Evolutionary conservation across 2,888 invertebrate genomes (phyloP).

Genomic region (Clanis bilineata): DNA sequence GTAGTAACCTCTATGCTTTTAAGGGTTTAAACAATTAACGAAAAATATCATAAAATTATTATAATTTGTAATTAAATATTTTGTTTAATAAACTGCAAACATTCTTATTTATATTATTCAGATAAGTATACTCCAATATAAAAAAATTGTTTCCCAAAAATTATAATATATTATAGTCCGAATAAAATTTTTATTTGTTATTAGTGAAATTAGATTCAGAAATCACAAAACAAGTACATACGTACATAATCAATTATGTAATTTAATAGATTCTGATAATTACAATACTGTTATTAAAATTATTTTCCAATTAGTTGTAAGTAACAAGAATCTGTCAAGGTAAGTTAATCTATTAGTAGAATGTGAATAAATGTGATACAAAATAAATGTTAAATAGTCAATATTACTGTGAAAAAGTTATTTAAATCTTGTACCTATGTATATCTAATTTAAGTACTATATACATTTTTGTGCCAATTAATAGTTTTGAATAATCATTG

Average conservation of each 20-base stretch:
- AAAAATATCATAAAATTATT: not conserved
- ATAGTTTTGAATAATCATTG: conserved; percentile 38
- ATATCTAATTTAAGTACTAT: conserved; percentile 33
- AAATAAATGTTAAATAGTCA: conserved; percentile 40
- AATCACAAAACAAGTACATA: not conserved
- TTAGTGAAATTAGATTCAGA: not conserved
- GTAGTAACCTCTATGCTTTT: too few relatives aligned
- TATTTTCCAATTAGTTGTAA: not conserved
- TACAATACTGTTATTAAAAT: not conserved
- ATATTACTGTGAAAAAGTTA: conserved; percentile 21
- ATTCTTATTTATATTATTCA: not conserved
- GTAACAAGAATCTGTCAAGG: not conserved
- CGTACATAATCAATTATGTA: not conserved
- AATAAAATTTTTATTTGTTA: not conserved
- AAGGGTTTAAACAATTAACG: not conserved
- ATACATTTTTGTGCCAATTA: conserved; percentile 55
- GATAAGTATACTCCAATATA: not conserved
- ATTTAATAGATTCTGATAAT: not conserved
- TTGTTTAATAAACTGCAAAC: not conserved
- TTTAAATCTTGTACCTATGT: conserved; percentile 34
- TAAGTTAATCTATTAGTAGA: not conserved
- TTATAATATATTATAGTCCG: too few relatives aligned
- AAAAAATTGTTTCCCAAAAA: not conserved
- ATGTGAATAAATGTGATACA: conserved; percentile 63
- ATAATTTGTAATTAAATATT: not conserved